Evolutionary conservation across 2,888 invertebrate species (phyloP), one percentile per base, ranked within the genome.

Genomic region (Cistogaster globosa): DNA sequence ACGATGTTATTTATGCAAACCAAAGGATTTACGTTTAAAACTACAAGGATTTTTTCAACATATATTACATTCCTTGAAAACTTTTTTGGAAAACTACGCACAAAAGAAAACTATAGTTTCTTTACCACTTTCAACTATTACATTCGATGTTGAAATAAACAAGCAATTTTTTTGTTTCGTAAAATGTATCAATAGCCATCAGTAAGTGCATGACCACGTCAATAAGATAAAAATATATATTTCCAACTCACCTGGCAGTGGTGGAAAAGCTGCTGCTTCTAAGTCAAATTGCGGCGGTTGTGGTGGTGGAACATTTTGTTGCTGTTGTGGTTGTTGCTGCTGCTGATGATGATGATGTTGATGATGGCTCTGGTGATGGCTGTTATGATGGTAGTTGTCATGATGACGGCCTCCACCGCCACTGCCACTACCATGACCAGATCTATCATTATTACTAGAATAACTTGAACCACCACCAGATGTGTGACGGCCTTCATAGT

Each of bases 231-330:
- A 26, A 26, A 57, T 12, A 26, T 55, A 12, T 72, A 51, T 65
- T 60, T 68, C n/a, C 2, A 53, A 85, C 87, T 87, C 92, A 90
- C 96, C 96, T 84, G 96, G 96, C 90, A 97, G 93, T 82, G 97
- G 97, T 86, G 97, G 97, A 92, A 97, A 97, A 75, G 96, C 96
- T 72, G 95, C 94, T 81, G 96, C 95, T 92, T 96, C 96, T 88
- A 97, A 93, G 92, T 97, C 96, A 92, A 97, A 97, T 90, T 96
- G 95, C 55, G 94, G 94, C 83, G 94, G 92, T 93, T 91, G 93
- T 84, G 93, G 93, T 68, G 93, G 90, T 74, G 88, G 89, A 78
- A 89, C 85, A 69, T 89, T 88, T 80, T 90, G 90, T 53, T 89
- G 90, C 82, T 89, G 91, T 68, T 90, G 92, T 77, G 90, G 91